phyloP scores from a whole-genome alignment of 2,888 invertebrate species.

The Cerceris rybyensis region DNA sequence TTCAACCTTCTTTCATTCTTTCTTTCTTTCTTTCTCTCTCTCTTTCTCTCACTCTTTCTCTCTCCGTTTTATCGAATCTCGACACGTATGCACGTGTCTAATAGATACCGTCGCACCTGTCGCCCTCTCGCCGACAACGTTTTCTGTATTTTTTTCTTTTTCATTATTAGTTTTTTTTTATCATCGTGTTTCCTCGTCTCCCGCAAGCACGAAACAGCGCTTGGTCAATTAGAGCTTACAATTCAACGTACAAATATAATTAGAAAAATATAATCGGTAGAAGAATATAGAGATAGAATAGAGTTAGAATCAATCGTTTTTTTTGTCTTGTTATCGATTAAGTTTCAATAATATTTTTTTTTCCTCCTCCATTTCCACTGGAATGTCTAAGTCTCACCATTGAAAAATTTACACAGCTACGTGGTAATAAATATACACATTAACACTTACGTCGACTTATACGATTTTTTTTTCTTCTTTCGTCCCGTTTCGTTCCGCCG shows the following conservation, averaged over 20 bases:
- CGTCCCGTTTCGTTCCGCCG: not conserved
- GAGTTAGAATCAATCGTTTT: constrained; percentile 79
- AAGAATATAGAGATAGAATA: constrained; percentile 81
- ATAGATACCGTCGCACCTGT: constrained; percentile 14
- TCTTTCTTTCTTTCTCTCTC: not conserved
- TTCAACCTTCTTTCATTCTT: not conserved
- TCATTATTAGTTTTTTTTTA: constrained; percentile 1
- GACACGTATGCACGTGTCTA: constrained; percentile 20
- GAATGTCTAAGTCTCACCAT: constrained; percentile 69
- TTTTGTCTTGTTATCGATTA: constrained; percentile 58
- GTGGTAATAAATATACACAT: constrained; percentile 46
- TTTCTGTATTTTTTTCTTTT: constrained; percentile 16
- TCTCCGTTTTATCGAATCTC: not conserved
- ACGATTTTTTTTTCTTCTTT: constrained; percentile 3
- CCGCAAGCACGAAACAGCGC: constrained; percentile 68
- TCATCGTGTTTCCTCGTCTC: constrained; percentile 36
- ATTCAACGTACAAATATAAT: constrained; percentile 82
- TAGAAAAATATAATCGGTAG: constrained; percentile 82
- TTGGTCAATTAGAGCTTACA: constrained; percentile 79
- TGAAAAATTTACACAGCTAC: constrained; percentile 50
- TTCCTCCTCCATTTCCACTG: constrained; percentile 53
- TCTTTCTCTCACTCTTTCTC: not conserved
- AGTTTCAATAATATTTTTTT: constrained; percentile 64
- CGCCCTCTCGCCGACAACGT: constrained; percentile 23
- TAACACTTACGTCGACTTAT: constrained; percentile 43